Conservation (phyloP, 2,113 vertebrate species). For the Podilymbus podiceps region DNA sequence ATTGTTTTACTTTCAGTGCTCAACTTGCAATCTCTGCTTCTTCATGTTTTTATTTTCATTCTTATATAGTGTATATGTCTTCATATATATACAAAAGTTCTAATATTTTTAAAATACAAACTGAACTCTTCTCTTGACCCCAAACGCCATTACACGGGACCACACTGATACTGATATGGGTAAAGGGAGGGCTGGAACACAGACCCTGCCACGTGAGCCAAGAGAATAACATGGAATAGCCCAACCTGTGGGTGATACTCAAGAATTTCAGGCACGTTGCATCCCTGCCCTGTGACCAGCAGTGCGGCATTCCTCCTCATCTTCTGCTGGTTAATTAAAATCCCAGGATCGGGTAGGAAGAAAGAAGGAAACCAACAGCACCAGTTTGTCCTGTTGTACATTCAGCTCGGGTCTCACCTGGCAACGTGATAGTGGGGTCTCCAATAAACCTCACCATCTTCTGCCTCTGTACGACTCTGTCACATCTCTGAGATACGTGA, state of each 20-base stretch:
- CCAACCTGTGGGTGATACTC: neutral
- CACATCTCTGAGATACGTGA: neutral
- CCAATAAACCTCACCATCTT: neutral
- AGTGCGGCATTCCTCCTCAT: neutral
- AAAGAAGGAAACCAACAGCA: neutral
- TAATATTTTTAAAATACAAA: neutral
- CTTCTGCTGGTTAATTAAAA: neutral
- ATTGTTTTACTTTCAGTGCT: neutral
- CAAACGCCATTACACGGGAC: accelerated
- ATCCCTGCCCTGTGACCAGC: neutral
- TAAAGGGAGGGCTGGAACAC: neutral
- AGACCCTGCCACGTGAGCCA: neutral
- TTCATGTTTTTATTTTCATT: neutral
- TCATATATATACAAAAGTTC: neutral
- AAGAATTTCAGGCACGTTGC: neutral
- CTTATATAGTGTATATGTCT: no score
- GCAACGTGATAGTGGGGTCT: neutral
- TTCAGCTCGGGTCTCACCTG: neutral
- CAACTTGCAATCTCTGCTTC: neutral
- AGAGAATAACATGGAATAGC: neutral
- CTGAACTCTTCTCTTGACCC: neutral
- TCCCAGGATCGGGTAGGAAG: neutral
- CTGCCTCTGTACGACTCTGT: neutral
- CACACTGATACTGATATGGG: neutral
- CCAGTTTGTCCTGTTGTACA: neutral